Conservation (phyloP, 2,888 invertebrate species). For the Tenthredo notha region DNA sequence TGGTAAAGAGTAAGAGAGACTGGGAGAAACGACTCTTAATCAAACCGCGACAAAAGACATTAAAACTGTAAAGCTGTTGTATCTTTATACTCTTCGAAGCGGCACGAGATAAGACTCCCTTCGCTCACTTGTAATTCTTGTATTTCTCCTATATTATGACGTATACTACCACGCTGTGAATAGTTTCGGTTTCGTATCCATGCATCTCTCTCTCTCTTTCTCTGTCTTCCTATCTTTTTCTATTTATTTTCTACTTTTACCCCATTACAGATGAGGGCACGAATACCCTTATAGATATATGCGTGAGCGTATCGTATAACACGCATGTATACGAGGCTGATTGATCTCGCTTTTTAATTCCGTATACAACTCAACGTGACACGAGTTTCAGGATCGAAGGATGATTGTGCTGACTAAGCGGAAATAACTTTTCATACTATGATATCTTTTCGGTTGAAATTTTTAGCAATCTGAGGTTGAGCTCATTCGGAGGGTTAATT, state of each 20-base stretch:
- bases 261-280: background rate
- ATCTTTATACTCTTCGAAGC: constrained; percentile 50
- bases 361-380: constrained; percentile 13
- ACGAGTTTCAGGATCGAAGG: constrained; percentile 15
- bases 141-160: constrained; percentile 39
- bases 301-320: background rate
- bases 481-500: background rate
- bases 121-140: constrained; percentile 44
- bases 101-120: constrained; percentile 50
- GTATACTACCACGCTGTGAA: constrained; percentile 10
- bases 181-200: constrained; percentile 14
- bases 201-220: background rate
- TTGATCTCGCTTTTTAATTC: constrained; percentile 32
- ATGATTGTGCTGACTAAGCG: constrained; percentile 18
- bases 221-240: too few species aligned
- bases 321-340: background rate
- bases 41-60: constrained; percentile 69
- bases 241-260: background rate
- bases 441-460: background rate
- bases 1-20: constrained; percentile 14
- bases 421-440: background rate
- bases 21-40: constrained; percentile 69
- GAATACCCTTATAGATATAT: background rate
- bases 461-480: background rate
- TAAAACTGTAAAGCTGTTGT: constrained; percentile 56